Conservation (phyloP, 2,888 invertebrate genomes). For the Ischnura elegans region DNA sequence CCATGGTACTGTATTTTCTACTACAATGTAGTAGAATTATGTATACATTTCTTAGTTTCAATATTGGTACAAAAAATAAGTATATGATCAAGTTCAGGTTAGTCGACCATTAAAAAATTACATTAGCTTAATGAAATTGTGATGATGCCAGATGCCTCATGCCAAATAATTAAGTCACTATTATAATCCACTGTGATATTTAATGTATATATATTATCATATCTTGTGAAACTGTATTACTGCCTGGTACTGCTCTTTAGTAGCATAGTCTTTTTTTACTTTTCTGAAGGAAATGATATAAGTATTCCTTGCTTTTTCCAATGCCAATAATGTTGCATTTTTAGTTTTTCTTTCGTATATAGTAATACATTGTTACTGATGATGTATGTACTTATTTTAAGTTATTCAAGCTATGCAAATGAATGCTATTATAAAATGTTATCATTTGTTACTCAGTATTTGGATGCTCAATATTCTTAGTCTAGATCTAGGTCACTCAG, state of each 20-base stretch:
- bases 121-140: constrained; percentile 15
- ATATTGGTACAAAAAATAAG: background rate
- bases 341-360: background rate
- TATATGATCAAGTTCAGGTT: background rate
- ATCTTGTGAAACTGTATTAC: background rate
- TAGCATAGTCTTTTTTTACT: background rate
- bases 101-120: background rate
- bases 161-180: constrained; percentile 42
- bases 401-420: no score
- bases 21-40: background rate
- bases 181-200: constrained; percentile 58
- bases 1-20: background rate
- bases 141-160: constrained; percentile 3
- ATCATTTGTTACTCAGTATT: no score
- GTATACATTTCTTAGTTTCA: background rate
- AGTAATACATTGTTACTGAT: background rate
- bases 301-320: background rate
- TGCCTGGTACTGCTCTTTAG: background rate
- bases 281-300: background rate
- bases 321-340: background rate
- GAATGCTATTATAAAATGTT: no score
- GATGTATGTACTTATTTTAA: background rate
- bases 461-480: no score
- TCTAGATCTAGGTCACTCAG: no score
- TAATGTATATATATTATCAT: constrained; percentile 23